These are phyloP conservation scores for Trileptium ribeirensis DNA, from an alignment of 2,888 invertebrate genomes.

Conservation along the genomic window DNA sequence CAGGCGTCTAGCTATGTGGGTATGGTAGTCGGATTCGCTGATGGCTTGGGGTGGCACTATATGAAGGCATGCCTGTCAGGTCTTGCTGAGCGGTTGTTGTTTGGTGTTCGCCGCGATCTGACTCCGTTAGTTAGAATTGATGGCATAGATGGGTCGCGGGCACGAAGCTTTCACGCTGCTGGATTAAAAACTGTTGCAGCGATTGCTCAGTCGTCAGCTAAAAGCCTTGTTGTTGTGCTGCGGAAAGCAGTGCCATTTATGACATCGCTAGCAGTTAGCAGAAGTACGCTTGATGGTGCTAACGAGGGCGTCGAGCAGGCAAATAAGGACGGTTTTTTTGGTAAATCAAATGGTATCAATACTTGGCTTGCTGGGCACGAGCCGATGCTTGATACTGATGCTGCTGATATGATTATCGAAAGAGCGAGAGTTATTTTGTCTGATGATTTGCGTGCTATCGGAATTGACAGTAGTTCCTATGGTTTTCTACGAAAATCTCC, in stretches of 20 bases:
- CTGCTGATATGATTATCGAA: too few species aligned
- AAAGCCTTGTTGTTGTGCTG: conserved; percentile 68
- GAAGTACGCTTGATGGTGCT: too few species aligned
- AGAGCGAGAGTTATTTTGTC: too few species aligned
- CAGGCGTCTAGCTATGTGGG: conserved; percentile 88
- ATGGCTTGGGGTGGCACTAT: conserved; percentile 81
- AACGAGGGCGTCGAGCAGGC: too few species aligned
- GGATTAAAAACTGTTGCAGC: conserved; percentile 71
- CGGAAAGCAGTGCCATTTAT: conserved; percentile 72
- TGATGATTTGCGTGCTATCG: too few species aligned
- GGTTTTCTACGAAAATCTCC: too few species aligned
- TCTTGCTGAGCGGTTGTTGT: conserved; percentile 85
- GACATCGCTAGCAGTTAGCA: too few species aligned
- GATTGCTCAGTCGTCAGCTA: conserved; percentile 67
- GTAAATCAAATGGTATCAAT: too few species aligned
- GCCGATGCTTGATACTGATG: too few species aligned
- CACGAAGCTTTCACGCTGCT: conserved; percentile 71
- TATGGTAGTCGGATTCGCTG: conserved; percentile 95
- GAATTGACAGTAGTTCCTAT: too few species aligned
- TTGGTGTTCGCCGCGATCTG: conserved; percentile 84
- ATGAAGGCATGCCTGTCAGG: conserved; percentile 79
- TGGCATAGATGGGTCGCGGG: conserved; percentile 69
- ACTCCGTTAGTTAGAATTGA: conserved; percentile 75
- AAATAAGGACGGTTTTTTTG: too few species aligned
- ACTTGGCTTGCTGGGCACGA: too few species aligned